Evolutionary conservation across 2,113 vertebrate species (phyloP).

Genomic region (Dendrocopos noguchii): DNA sequence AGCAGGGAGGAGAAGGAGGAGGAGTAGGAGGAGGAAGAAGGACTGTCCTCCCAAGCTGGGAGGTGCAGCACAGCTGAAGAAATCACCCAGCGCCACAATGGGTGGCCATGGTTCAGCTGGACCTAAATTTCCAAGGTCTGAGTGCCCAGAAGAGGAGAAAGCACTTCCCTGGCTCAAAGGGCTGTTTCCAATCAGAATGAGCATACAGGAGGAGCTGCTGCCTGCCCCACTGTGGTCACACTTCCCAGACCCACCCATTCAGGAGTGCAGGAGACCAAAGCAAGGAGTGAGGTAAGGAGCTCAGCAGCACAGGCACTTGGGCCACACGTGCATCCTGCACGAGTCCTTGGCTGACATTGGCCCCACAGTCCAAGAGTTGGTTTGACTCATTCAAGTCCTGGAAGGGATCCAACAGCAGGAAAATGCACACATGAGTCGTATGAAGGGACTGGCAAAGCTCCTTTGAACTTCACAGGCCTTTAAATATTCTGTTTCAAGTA

Average conservation of each 20-base stretch:
- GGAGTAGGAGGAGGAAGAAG: neutral
- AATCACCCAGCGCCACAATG: neutral
- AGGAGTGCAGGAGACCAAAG: neutral
- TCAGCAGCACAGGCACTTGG: neutral
- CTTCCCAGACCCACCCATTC: neutral
- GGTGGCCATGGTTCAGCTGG: neutral
- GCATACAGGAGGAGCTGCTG: neutral
- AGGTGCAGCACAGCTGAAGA: neutral
- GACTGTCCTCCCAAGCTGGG: neutral
- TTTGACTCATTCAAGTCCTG: neutral
- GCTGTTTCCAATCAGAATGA: neutral
- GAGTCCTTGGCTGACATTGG: neutral
- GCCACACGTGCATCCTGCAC: neutral
- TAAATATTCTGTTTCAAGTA: rapidly evolving
- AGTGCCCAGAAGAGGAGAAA: neutral
- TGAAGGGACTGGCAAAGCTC: neutral
- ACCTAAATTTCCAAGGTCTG: neutral
- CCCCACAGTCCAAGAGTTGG: neutral
- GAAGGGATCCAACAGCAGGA: neutral
- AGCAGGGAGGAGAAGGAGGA: neutral
- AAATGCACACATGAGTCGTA: rapidly evolving
- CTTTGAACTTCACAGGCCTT: neutral
- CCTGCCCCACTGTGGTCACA: neutral
- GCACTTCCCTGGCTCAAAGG: neutral
- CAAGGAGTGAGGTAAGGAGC: neutral